Conservation (phyloP, 2,888 invertebrate species). For the Hoplodrina ambigua region DNA sequence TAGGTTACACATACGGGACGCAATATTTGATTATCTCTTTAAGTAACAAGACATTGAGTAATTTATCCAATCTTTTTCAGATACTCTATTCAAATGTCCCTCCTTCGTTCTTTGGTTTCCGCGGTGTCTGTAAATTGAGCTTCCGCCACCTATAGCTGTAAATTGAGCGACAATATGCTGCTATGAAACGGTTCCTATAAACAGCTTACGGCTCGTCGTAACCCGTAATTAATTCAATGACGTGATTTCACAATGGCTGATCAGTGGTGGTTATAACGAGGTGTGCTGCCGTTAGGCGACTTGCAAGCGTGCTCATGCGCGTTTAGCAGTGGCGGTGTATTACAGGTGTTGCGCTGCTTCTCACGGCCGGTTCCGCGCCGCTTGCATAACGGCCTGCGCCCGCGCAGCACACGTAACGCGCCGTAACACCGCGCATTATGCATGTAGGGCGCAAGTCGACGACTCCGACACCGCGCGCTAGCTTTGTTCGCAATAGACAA, state of each 20-base stretch:
- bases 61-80: constrained; percentile 1
- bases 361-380: constrained; percentile 83
- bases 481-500: constrained; percentile 52
- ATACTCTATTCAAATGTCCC: constrained; percentile 11
- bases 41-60: background rate
- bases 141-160: constrained; percentile 46
- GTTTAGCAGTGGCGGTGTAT: constrained; percentile 68
- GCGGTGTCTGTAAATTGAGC: constrained; percentile 13
- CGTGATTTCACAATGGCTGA: constrained; percentile 64
- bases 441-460: constrained; percentile 83
- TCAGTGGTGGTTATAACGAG: constrained; percentile 60
- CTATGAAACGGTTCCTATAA: constrained; percentile 43
- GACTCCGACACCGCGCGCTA: constrained; percentile 46
- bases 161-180: constrained; percentile 27
- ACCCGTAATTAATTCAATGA: constrained; percentile 56
- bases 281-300: constrained; percentile 71
- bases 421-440: constrained; percentile 85
- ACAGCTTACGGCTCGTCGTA: constrained; percentile 46
- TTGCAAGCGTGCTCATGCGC: constrained; percentile 72
- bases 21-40: background rate
- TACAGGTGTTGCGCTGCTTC: constrained; percentile 84
- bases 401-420: constrained; percentile 81
- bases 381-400: constrained; percentile 83
- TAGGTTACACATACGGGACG: background rate
- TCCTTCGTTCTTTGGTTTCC: constrained; percentile 19